Percentiles rank a stretch among this genome's conserved stretches.
phyloP scores from a whole-genome alignment of 2,888 invertebrate genomes.

The Melieria crassipennis region DNA sequence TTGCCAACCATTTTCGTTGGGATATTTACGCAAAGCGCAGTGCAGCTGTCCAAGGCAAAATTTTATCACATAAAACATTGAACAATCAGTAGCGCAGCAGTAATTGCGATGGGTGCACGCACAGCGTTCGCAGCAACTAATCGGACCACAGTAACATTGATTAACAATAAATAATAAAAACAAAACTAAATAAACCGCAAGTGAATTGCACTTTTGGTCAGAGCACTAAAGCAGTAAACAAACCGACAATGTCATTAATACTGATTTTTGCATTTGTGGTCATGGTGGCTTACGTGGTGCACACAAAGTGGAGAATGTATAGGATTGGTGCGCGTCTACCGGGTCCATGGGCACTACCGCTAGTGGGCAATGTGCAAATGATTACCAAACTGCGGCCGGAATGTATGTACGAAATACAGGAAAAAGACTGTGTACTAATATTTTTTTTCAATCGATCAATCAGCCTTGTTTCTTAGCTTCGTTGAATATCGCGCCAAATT shows the following conservation, averaged over 20 bases:
- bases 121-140: background rate
- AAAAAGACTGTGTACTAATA: background rate
- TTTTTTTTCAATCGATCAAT: background rate
- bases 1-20: no score
- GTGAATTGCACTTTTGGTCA: background rate
- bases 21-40: no score
- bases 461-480: constrained; percentile 55
- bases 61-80: no score
- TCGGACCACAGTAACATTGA: background rate
- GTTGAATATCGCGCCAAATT: constrained; percentile 53
- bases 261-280: constrained; percentile 38
- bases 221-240: no score
- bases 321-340: constrained; percentile 50
- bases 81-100: no score
- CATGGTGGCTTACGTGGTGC: constrained; percentile 40
- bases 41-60: no score
- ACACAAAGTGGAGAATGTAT: constrained; percentile 47
- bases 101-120: no score
- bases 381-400: constrained; percentile 59
- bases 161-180: background rate
- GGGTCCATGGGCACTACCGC: constrained; percentile 61
- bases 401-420: constrained; percentile 48
- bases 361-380: constrained; percentile 61
- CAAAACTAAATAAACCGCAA: background rate
- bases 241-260: constrained; percentile 15